Conservation (phyloP, 2,888 invertebrate species). For the Brassicogethes aeneus region DNA sequence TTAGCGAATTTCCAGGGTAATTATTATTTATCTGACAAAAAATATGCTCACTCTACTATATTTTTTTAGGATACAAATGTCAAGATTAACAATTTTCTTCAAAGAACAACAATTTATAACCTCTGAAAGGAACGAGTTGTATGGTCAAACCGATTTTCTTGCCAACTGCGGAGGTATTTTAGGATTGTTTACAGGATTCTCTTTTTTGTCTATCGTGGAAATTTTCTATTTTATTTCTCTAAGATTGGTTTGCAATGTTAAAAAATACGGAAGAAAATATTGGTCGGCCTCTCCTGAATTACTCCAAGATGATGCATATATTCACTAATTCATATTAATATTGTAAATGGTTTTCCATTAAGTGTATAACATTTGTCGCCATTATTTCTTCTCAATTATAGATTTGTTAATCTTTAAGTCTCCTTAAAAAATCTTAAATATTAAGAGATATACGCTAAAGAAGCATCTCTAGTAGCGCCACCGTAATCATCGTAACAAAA, state of each 20-base stretch:
- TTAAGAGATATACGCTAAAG: too few species aligned
- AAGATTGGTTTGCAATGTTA: conserved; percentile 43
- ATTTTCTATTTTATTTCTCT: conserved; percentile 50
- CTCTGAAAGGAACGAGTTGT: conserved; percentile 48
- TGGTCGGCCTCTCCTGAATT: conserved; percentile 35
- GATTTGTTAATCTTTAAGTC: too few species aligned
- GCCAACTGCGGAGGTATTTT: conserved; percentile 50
- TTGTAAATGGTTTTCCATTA: too few species aligned
- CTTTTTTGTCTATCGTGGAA: conserved; percentile 53
- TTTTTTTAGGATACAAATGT: conserved; percentile 44
- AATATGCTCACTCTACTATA: too few species aligned
- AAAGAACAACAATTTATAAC: conserved; percentile 55
- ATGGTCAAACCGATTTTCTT: conserved; percentile 48
- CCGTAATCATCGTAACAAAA: too few species aligned
- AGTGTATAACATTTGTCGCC: too few species aligned
- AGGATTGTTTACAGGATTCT: conserved; percentile 56
- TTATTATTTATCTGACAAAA: conserved; percentile 1
- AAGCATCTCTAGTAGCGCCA: too few species aligned
- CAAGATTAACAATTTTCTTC: conserved; percentile 60
- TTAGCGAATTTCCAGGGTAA: conserved; percentile 38
- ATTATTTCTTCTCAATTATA: too few species aligned
- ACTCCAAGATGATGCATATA: conserved; percentile 26
- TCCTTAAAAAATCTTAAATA: too few species aligned
- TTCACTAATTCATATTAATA: conserved; percentile 19
- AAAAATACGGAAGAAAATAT: conserved; percentile 38